These are phyloP conservation scores for Pantherophis vulpinus DNA, from an alignment of 2,797 vertebrate species.

Conservation along the genomic window DNA sequence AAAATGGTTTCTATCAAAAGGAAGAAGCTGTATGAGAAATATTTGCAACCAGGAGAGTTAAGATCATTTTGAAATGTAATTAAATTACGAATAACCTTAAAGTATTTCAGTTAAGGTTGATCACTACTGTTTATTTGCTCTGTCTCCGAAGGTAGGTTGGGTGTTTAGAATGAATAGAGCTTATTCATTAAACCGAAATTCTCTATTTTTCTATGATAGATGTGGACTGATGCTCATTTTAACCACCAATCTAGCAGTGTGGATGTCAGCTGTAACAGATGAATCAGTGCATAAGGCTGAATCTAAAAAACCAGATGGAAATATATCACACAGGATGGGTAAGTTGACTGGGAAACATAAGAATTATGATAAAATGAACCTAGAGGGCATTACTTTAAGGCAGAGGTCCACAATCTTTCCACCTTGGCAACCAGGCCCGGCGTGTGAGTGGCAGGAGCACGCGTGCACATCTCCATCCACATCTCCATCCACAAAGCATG, in stretches of 20 bases:
- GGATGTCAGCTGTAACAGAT: conserved; percentile 88
- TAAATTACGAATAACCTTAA: neutral
- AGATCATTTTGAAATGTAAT: neutral
- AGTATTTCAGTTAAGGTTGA: neutral
- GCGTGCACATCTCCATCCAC: neutral
- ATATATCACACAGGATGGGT: conserved; percentile 50
- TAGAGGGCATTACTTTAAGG: neutral
- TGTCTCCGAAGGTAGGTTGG: neutral
- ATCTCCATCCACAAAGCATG: neutral
- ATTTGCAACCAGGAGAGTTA: neutral
- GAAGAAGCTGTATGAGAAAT: neutral
- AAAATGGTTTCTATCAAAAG: neutral
- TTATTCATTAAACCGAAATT: neutral
- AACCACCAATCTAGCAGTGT: conserved; percentile 85
- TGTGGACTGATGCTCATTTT: conserved; percentile 90
- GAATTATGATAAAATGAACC: neutral
- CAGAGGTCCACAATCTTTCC: neutral
- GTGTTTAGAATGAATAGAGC: neutral
- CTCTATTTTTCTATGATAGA: conserved; percentile 62
- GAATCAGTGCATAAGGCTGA: conserved; percentile 86
- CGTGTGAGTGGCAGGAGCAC: neutral
- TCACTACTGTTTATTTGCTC: neutral
- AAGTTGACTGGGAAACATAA: conserved; percentile 47
- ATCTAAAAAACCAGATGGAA: conserved; percentile 57
- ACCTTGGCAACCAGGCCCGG: neutral